These are phyloP conservation scores for Hydrochoerus hydrochaeris DNA, from an alignment of 2,113 vertebrate genomes.

Conservation along the genomic window DNA sequence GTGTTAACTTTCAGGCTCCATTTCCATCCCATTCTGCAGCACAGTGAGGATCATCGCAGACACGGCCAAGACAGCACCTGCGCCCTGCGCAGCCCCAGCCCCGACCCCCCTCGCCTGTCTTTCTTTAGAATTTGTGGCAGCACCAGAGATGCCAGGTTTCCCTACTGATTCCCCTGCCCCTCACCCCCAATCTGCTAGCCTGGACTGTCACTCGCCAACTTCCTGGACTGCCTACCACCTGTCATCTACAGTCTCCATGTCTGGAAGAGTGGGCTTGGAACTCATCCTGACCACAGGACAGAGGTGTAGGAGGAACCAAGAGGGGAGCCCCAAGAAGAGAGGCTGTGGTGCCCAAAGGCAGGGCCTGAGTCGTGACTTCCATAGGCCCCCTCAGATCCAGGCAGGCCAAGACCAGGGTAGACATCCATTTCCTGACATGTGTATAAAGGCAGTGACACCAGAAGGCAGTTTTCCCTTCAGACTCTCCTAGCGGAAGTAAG, in stretches of 20 bases:
- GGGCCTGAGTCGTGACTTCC: background rate
- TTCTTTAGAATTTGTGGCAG: background rate
- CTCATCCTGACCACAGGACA: background rate
- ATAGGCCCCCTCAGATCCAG: background rate
- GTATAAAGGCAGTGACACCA: background rate
- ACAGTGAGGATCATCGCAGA: background rate
- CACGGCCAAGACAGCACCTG: background rate
- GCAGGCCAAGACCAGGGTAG: background rate
- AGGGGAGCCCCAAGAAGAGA: background rate
- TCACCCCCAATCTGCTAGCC: background rate
- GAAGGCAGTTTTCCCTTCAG: background rate
- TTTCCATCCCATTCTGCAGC: background rate
- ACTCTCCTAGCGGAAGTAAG: background rate
- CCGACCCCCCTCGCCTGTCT: background rate
- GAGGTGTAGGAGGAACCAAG: background rate
- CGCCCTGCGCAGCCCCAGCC: background rate
- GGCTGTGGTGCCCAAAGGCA: background rate
- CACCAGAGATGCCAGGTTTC: background rate
- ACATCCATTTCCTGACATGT: background rate
- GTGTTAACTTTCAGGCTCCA: background rate
- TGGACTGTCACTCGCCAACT: background rate
- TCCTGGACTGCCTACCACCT: background rate
- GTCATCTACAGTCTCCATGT: background rate
- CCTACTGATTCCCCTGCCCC: background rate
- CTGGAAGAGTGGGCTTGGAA: background rate